These are phyloP conservation scores for Agrochola macilenta DNA, from an alignment of 2,888 invertebrate genomes.

Conservation along the genomic window DNA sequence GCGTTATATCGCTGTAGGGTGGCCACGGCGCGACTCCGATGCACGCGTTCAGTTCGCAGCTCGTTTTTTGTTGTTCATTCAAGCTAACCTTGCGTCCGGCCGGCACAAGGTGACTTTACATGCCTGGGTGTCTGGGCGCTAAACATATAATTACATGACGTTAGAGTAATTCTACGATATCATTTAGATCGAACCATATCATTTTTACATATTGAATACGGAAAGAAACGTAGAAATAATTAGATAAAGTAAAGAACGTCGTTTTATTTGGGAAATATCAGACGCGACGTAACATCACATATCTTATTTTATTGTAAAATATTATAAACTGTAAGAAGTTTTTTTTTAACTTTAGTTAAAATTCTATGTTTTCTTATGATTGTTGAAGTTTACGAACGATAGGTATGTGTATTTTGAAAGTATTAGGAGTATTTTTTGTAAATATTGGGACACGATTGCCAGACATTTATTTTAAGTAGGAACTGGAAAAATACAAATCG, in stretches of 20 bases:
- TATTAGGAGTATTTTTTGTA: conserved; percentile 74
- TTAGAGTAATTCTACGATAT: conserved; percentile 84
- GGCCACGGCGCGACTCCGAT: conserved; percentile 70
- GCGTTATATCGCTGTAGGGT: conserved; percentile 50
- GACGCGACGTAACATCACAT: conserved; percentile 64
- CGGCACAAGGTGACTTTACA: conserved; percentile 89
- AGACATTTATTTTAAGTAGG: conserved; percentile 76
- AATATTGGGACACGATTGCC: conserved; percentile 81
- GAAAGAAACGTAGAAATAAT: conserved; percentile 75
- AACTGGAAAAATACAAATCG: conserved; percentile 66
- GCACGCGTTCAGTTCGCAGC: conserved; percentile 81
- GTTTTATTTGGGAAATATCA: conserved; percentile 64
- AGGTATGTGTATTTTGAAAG: conserved; percentile 75
- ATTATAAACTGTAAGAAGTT: conserved; percentile 71
- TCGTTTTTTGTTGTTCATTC: conserved; percentile 88
- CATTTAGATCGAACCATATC: conserved; percentile 87
- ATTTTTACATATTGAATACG: conserved; percentile 82
- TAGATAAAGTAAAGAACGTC: conserved; percentile 72
- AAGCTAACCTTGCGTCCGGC: conserved; percentile 86
- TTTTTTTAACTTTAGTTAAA: conserved; percentile 78
- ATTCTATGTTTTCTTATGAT: conserved; percentile 76
- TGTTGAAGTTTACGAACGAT: conserved; percentile 80
- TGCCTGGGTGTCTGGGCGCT: conserved; percentile 88
- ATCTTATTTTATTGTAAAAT: conserved; percentile 76
- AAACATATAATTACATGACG: conserved; percentile 88